These are phyloP conservation scores for Celastrina argiolus DNA, from an alignment of 2,888 invertebrate species.

Conservation along the genomic window DNA sequence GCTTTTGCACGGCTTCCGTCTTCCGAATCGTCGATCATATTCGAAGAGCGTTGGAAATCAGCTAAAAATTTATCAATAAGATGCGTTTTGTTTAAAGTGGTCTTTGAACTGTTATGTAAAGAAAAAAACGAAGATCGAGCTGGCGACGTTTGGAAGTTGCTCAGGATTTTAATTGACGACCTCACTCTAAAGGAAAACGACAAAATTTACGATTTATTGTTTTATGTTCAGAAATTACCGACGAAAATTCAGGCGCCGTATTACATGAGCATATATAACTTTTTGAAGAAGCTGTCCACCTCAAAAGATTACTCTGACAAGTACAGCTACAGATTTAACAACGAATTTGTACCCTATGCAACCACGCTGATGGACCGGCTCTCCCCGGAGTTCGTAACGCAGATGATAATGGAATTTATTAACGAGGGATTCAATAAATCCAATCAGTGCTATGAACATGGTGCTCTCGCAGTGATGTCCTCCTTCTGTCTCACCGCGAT, in stretches of 20 bases:
- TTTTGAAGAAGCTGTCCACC: slow-evolving; percentile 42
- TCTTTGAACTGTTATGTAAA: slow-evolving; percentile 45
- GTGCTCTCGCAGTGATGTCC: slow-evolving; percentile 41
- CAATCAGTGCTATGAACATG: slow-evolving; percentile 25
- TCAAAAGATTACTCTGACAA: slow-evolving; percentile 35
- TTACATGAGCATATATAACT: slow-evolving; percentile 48
- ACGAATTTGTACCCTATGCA: slow-evolving; percentile 38
- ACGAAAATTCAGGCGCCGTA: slow-evolving; percentile 42
- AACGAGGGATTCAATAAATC: slow-evolving; percentile 39
- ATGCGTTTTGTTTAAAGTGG: slow-evolving; percentile 49
- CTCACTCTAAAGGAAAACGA: slow-evolving; percentile 52
- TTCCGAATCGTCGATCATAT: slow-evolving; percentile 42
- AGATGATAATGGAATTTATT: slow-evolving; percentile 44
- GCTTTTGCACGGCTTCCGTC: slow-evolving; percentile 47
- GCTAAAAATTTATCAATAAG: slow-evolving; percentile 54
- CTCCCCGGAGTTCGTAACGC: slow-evolving; percentile 42
- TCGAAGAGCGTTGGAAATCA: slow-evolving; percentile 47
- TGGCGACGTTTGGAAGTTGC: slow-evolving; percentile 44
- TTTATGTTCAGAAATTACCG: slow-evolving; percentile 42
- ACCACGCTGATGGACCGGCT: slow-evolving; percentile 45
- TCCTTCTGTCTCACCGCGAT: slow-evolving; percentile 45
- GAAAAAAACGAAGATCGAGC: slow-evolving; percentile 43
- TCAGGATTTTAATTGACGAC: slow-evolving; percentile 51
- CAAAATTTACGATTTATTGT: slow-evolving; percentile 46
- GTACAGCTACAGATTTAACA: slow-evolving; percentile 33